These are phyloP conservation scores for Tuberolachnus salignus DNA, from an alignment of 2,888 invertebrate species.

Conservation along the genomic window DNA sequence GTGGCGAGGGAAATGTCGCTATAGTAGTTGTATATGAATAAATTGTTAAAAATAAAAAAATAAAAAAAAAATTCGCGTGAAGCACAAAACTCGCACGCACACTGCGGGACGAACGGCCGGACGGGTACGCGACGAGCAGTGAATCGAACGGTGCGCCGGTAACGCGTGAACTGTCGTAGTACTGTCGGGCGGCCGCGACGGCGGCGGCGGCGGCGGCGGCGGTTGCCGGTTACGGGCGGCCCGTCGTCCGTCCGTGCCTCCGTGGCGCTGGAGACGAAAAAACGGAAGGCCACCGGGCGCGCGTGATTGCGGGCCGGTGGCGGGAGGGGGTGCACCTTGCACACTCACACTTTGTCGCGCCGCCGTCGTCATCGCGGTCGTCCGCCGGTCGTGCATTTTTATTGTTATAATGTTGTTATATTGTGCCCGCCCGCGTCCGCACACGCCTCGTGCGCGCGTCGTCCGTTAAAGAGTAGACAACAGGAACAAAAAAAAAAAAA, in stretches of 20 bases:
- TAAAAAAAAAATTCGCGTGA: too few species aligned
- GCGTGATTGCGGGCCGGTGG: slow-evolving; percentile 4
- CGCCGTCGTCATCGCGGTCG: neutral
- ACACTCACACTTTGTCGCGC: slow-evolving; percentile 36
- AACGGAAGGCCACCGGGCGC: slow-evolving; percentile 51
- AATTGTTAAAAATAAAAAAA: too few species aligned
- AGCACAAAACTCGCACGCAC: neutral
- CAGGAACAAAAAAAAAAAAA: neutral
- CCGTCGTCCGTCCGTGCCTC: slow-evolving; percentile 21
- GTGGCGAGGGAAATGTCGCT: too few species aligned
- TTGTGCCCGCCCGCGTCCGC: neutral
- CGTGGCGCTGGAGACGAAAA: slow-evolving; percentile 33
- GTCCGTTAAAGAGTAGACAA: slow-evolving; percentile 10
- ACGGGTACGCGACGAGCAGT: neutral
- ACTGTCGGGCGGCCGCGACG: neutral
- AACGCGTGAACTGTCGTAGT: slow-evolving; percentile 49
- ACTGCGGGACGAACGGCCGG: neutral
- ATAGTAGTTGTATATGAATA: too few species aligned
- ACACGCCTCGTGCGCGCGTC: neutral
- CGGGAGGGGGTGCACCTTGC: slow-evolving; percentile 37
- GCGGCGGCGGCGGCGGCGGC: neutral
- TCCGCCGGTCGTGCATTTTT: slow-evolving; percentile 16
- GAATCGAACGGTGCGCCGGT: slow-evolving; percentile 19
- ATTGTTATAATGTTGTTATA: slow-evolving; percentile 33
- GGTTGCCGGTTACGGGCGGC: neutral